Evolutionary conservation across 2,113 vertebrate species (phyloP).

Genomic region (Ptyas mucosa): DNA sequence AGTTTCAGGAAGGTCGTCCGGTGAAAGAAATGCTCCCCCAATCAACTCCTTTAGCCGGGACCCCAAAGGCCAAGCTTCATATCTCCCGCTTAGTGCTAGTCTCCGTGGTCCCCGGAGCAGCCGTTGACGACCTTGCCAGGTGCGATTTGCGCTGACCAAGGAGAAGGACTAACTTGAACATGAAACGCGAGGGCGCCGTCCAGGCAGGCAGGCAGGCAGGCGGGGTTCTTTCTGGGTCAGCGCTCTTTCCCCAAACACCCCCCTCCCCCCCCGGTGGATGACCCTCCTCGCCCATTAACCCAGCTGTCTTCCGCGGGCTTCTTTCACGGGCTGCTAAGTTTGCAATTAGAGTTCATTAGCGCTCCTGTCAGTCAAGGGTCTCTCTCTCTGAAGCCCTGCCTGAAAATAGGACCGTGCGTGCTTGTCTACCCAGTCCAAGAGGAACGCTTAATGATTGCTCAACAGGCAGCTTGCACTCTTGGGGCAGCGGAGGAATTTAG

Average conservation of each 20-base stretch:
- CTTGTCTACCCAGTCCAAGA: constrained; percentile 33
- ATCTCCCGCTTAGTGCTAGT: no score
- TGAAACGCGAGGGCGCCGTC: neutral
- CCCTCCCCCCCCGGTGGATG: neutral
- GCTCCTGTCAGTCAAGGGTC: constrained; percentile 64
- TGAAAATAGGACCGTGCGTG: constrained; percentile 10
- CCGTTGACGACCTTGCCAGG: neutral
- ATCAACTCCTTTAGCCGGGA: neutral
- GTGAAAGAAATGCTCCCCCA: no score
- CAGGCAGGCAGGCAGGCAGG: neutral
- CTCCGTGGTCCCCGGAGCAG: neutral
- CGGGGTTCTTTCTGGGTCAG: constrained; percentile 52
- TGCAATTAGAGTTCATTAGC: constrained; percentile 73
- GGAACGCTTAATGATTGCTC: constrained; percentile 17
- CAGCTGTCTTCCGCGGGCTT: constrained; percentile 45
- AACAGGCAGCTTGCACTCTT: neutral
- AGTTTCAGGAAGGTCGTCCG: no score
- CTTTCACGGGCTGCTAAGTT: constrained; percentile 40
- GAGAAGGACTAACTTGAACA: constrained; percentile 28
- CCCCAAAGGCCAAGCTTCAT: no score
- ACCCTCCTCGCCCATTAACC: constrained; percentile 55
- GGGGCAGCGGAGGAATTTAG: neutral
- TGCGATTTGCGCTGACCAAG: neutral
- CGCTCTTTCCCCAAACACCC: constrained; percentile 30
- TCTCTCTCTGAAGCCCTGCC: constrained; percentile 20